Evolutionary conservation across 2,888 invertebrate genomes (phyloP), one percentile per base, ranked within the genome.

Genomic region (Terebella lapidaria): DNA sequence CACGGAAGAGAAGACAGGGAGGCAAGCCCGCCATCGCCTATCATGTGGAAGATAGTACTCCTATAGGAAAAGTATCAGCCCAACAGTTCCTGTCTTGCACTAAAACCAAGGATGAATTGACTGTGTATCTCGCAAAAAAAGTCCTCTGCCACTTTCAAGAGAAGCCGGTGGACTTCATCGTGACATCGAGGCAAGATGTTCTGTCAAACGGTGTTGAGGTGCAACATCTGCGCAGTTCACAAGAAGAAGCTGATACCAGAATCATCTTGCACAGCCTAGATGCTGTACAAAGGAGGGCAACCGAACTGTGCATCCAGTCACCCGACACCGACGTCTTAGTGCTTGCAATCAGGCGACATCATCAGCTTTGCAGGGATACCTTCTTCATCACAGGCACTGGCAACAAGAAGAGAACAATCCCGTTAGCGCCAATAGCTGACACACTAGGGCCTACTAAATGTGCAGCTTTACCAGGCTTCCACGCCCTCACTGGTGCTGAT

Each of bases 161-260:
- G 5, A 20, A 10, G 20, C 49, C 15, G 5, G 5, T 5, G 15
- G 49, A 18, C 20, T 10, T 18, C 22, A 20, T 49, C 5, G 22
- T 20, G 5, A 49, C 49, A 18, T 18, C 22, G 5, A 49, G 22
- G 18, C 18, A 49, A 22, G 20, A 49, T 18, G 22, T 20, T 22
- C 15, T 18, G 5, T 49, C 49, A 15, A 49, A 49, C 22, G 10
- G 22, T 10, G 5, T 49, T 5, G 20, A 49, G 15, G 49, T 49
- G 20, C 18, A 10, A 5, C 49, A 49, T 49, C 49, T 49, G 18
- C 49, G 20, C 15, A 20, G 49, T 49, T 49, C 49, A 18, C 49
- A 49, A 49, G 49, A 49, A 49, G 49, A 49, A 20, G 49, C 49
- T 5, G 49, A 49, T 20, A 49, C 49, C 5, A 49, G 49, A 20